phyloP scores from a whole-genome alignment of 2,888 invertebrate genomes.

The Gisinianus flammeolus region DNA sequence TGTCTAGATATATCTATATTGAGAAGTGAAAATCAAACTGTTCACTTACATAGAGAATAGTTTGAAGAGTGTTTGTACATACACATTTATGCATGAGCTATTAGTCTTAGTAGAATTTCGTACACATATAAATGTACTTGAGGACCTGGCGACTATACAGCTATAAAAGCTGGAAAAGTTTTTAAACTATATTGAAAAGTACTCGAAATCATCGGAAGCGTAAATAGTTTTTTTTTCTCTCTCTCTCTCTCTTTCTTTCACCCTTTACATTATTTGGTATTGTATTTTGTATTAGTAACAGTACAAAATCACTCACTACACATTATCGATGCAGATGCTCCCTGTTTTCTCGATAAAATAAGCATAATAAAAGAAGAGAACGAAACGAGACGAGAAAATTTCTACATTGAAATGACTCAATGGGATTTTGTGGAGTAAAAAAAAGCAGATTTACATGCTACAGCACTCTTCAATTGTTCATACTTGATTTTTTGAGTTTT shows the following conservation, averaged over 20 bases:
- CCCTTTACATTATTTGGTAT: neutral
- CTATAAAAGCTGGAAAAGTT: neutral
- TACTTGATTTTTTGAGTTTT: no score
- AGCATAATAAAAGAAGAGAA: neutral
- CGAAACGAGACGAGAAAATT: neutral
- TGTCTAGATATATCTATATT: no score
- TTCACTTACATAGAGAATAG: no score
- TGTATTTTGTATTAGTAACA: conserved; percentile 4
- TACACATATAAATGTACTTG: neutral
- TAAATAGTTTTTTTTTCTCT: conserved; percentile 2
- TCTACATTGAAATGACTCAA: neutral
- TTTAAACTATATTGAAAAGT: neutral
- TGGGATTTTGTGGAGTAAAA: no score
- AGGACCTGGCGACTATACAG: neutral
- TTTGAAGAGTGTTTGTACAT: no score
- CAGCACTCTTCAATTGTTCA: neutral
- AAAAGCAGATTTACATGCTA: neutral
- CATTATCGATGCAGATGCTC: neutral
- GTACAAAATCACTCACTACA: neutral
- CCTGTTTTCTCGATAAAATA: neutral
- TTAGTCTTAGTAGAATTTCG: neutral
- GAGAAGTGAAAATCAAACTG: no score
- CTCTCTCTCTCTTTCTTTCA: conserved; percentile 4
- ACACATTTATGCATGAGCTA: no score
- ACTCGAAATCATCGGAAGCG: conserved; percentile 24